A percentile compares a stretch with the other conserved stretches of the same genome.
Evolutionary conservation across 1,140 invertebrate genomes (phyloP).

Genomic region (Antheraea pernyi): DNA sequence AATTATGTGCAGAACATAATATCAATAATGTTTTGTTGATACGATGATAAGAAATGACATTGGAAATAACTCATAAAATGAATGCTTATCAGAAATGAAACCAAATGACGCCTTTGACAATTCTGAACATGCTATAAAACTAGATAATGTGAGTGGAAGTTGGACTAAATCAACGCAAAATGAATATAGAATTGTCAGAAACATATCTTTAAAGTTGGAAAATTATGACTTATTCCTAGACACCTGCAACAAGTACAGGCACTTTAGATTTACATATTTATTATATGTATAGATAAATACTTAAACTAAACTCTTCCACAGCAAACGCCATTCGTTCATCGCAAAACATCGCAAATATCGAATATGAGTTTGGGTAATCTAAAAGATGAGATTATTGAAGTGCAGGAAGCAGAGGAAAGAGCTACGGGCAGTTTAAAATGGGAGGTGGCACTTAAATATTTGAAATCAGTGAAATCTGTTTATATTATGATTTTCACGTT

Average conservation of each 20-base stretch:
- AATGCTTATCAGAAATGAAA: background rate
- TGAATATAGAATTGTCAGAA: conserved; percentile 74
- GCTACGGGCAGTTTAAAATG: conserved; percentile 80
- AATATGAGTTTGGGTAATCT: conserved; percentile 52
- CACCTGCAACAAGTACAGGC: too few species aligned
- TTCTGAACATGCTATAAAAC: conserved; percentile 56
- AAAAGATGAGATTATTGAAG: conserved; percentile 60
- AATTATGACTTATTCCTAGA: too few species aligned
- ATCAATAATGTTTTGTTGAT: background rate
- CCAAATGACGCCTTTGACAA: background rate
- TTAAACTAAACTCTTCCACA: conserved; percentile 2
- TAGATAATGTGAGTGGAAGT: conserved; percentile 79
- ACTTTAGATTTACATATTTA: too few species aligned
- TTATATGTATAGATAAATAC: too few species aligned
- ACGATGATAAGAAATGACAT: background rate
- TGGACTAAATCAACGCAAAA: conserved; percentile 78
- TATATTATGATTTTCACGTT: conserved; percentile 80
- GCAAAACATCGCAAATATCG: conserved; percentile 52
- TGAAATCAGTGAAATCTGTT: conserved; percentile 83
- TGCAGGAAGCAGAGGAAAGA: conserved; percentile 73
- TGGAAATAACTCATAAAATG: background rate
- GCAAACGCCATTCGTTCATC: conserved; percentile 33
- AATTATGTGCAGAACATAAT: background rate
- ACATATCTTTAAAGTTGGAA: conserved; percentile 82
- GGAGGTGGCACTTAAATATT: conserved; percentile 83